phyloP scores from a whole-genome alignment of 2,888 invertebrate genomes.

The Cerceris ruficornis region DNA sequence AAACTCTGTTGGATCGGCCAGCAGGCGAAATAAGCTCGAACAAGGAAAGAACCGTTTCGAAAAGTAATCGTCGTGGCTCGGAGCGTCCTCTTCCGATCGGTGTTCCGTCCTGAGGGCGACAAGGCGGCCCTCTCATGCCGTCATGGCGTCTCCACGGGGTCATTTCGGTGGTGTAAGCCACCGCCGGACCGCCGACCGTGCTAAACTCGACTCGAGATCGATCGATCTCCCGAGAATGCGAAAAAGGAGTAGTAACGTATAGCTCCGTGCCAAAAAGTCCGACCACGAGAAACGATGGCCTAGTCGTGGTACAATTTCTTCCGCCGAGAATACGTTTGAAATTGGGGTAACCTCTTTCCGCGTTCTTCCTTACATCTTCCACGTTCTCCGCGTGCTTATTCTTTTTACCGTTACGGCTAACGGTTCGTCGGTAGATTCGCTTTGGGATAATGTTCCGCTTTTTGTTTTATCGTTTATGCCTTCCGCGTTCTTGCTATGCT shows the following conservation, averaged over 20 bases:
- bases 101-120: neutral
- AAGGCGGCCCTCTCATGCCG: neutral
- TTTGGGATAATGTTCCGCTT: too few relatives aligned
- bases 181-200: neutral
- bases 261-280: constrained; percentile 51
- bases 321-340: constrained; percentile 27
- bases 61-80: too few relatives aligned
- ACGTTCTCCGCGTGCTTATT: neutral
- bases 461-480: too few relatives aligned
- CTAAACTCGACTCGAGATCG: constrained; percentile 20
- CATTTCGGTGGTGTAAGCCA: constrained; percentile 2
- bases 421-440: too few relatives aligned
- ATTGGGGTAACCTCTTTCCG: constrained; percentile 52
- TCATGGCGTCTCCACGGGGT: constrained; percentile 8
- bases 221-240: constrained; percentile 27
- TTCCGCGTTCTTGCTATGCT: too few relatives aligned
- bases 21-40: too few relatives aligned
- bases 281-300: constrained; percentile 46
- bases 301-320: constrained; percentile 41
- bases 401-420: neutral
- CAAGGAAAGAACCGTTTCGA: too few relatives aligned
- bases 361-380: constrained; percentile 25
- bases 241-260: constrained; percentile 26
- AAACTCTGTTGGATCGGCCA: too few relatives aligned
- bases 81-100: too few relatives aligned